Evolutionary conservation across 1,140 invertebrate species (phyloP).

Genomic region (Eumeta japonica): DNA sequence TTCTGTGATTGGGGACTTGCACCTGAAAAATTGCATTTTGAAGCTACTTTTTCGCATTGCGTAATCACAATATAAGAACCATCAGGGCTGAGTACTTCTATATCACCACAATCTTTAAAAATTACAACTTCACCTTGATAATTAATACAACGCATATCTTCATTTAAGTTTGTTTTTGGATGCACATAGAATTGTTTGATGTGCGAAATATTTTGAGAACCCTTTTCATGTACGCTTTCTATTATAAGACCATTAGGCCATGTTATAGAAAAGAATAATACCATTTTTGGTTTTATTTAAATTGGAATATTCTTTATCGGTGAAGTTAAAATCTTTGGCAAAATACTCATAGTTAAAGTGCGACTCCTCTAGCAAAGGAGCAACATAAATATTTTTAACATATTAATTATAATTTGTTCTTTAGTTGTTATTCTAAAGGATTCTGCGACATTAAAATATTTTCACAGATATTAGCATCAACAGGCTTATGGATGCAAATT

Average conservation of each 20-base stretch:
- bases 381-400: too few species aligned
- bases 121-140: slow-evolving; percentile 45
- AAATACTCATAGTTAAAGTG: too few species aligned
- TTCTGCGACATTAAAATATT: slow-evolving; percentile 21
- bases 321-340: too few species aligned
- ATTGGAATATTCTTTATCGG: too few species aligned
- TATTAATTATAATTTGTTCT: slow-evolving; percentile 39
- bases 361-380: too few species aligned
- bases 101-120: slow-evolving; percentile 30
- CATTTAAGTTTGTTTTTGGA: slow-evolving; percentile 17
- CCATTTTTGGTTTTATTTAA: slow-evolving; percentile 20
- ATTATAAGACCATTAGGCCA: slow-evolving; percentile 57
- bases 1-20: not conserved
- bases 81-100: slow-evolving; percentile 36
- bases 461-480: slow-evolving; percentile 20
- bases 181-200: slow-evolving; percentile 49
- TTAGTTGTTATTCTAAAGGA: slow-evolving; percentile 29
- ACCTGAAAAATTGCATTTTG: not conserved
- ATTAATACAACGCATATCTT: slow-evolving; percentile 43
- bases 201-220: slow-evolving; percentile 42
- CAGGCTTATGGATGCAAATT: slow-evolving; percentile 34
- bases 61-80: slow-evolving; percentile 31
- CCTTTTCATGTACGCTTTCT: slow-evolving; percentile 40
- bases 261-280: slow-evolving; percentile 45
- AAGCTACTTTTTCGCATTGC: slow-evolving; percentile 28